Conservation (phyloP, 2,888 invertebrate genomes). For the Orchesella flavescens region DNA sequence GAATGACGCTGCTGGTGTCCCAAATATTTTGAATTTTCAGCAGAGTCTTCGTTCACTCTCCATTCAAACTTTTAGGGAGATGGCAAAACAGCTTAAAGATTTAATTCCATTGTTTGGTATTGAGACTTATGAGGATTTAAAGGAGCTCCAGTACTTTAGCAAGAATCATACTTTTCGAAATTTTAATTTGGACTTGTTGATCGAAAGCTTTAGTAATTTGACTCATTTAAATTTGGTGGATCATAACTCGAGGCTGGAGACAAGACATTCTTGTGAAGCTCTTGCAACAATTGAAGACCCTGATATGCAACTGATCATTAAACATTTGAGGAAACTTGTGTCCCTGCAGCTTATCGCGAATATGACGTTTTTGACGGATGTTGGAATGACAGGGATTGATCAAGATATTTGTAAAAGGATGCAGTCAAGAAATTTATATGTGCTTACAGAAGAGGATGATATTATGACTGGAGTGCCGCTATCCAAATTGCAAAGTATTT, state of each 20-base stretch:
- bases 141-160: conserved; percentile 70
- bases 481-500: conserved; percentile 20
- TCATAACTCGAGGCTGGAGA: conserved; percentile 69
- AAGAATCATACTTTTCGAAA: conserved; percentile 69
- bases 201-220: conserved; percentile 63
- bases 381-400: conserved; percentile 68
- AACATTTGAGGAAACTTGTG: conserved; percentile 46
- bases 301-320: conserved; percentile 68
- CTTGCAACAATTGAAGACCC: conserved; percentile 70
- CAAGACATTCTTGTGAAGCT: conserved; percentile 69
- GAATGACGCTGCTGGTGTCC: conserved; percentile 65
- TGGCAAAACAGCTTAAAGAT: conserved; percentile 47
- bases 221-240: conserved; percentile 71
- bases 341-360: conserved; percentile 68
- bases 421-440: conserved; percentile 22
- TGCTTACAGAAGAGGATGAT: conserved; percentile 42
- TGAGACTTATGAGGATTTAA: conserved; percentile 39
- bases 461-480: conserved; percentile 1
- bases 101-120: conserved; percentile 54
- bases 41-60: conserved; percentile 48
- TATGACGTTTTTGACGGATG: conserved; percentile 68
- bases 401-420: conserved; percentile 60
- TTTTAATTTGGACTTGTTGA: conserved; percentile 67
- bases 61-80: conserved; percentile 65
- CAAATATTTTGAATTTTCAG: conserved; percentile 28